Evolutionary conservation across 2,797 vertebrate species (phyloP).

Genomic region (Xenentodon cancila): DNA sequence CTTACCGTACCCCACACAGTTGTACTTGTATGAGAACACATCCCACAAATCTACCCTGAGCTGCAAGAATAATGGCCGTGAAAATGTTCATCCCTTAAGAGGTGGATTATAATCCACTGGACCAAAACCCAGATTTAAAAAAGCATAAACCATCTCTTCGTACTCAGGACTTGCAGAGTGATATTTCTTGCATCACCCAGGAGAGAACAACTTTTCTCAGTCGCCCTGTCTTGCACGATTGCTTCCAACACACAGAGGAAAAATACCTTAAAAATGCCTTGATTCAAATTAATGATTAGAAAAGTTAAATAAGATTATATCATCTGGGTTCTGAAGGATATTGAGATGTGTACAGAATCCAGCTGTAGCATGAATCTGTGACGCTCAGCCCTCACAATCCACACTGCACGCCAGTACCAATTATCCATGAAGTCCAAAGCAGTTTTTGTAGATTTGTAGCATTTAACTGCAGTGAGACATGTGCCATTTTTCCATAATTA

Average conservation of each 20-base stretch:
- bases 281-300: too few species aligned
- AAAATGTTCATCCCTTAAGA: conserved; percentile 45
- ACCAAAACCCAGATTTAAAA: conserved; percentile 40
- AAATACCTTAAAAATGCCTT: not conserved
- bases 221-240: not conserved
- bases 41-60: conserved; percentile 52
- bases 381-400: too few species aligned
- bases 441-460: too few species aligned
- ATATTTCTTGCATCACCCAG: conserved; percentile 32
- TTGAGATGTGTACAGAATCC: too few species aligned
- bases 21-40: conserved; percentile 47
- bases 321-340: too few species aligned
- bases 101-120: conserved; percentile 57
- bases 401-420: too few species aligned
- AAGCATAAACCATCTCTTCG: conserved; percentile 19
- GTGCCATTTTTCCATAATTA: too few species aligned
- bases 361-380: too few species aligned
- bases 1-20: conserved; percentile 60
- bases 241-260: too few species aligned
- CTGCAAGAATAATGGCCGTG: conserved; percentile 45
- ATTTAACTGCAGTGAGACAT: too few species aligned
- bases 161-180: conserved; percentile 27
- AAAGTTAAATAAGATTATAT: too few species aligned
- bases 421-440: too few species aligned
- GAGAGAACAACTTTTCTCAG: conserved; percentile 25